These are phyloP conservation scores for Scaptomyza caliginosa DNA, from an alignment of 2,888 invertebrate species.

Conservation along the genomic window DNA sequence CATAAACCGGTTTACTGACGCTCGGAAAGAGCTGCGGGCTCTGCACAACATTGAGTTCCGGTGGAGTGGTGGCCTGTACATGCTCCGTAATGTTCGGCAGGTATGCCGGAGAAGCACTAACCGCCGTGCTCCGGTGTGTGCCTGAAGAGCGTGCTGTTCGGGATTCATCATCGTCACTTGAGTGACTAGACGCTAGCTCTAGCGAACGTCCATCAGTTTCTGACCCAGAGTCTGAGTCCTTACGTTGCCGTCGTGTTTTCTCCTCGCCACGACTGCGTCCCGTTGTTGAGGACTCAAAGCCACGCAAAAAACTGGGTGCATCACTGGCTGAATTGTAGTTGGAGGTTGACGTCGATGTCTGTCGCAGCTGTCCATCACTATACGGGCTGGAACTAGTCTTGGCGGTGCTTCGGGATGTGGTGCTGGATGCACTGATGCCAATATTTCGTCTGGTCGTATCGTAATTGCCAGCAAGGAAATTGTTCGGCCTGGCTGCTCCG, in stretches of 20 bases:
- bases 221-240: slow-evolving; percentile 92
- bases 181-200: slow-evolving; percentile 97
- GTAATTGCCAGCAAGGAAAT: slow-evolving; percentile 83
- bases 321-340: slow-evolving; percentile 93
- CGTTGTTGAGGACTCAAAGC: slow-evolving; percentile 83
- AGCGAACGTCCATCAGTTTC: slow-evolving; percentile 92
- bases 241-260: slow-evolving; percentile 84
- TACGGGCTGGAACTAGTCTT: slow-evolving; percentile 97
- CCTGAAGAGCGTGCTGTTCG: slow-evolving; percentile 82
- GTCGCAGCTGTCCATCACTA: slow-evolving; percentile 92
- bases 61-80: slow-evolving; percentile 87
- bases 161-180: slow-evolving; percentile 94
- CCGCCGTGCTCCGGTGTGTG: slow-evolving; percentile 84
- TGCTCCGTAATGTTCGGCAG: slow-evolving; percentile 87
- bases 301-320: slow-evolving; percentile 89
- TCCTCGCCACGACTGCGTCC: slow-evolving; percentile 76
- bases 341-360: slow-evolving; percentile 93
- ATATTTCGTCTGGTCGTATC: slow-evolving; percentile 90
- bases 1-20: slow-evolving; percentile 87
- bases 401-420: slow-evolving; percentile 96
- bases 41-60: slow-evolving; percentile 87
- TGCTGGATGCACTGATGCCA: slow-evolving; percentile 97
- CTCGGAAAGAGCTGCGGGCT: slow-evolving; percentile 89
- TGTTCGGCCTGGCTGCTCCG: slow-evolving; percentile 79
- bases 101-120: slow-evolving; percentile 85